Conservation (phyloP, 2,888 invertebrate genomes). For the Nemotelus nigrinus region DNA sequence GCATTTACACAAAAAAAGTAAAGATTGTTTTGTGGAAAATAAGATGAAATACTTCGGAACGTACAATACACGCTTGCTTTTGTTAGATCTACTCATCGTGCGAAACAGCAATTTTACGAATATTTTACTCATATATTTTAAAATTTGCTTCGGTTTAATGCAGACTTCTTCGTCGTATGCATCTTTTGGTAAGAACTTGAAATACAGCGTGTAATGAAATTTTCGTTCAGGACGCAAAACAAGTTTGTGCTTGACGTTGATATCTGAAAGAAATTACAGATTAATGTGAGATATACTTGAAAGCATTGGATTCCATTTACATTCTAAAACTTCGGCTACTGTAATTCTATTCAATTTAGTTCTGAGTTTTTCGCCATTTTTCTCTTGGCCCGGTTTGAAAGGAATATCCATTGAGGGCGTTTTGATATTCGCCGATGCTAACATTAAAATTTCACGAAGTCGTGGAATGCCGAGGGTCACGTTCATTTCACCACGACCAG, state of each 20-base stretch:
- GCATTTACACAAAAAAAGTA: too few relatives aligned
- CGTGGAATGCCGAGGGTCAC: slow-evolving; percentile 99
- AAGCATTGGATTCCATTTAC: slow-evolving; percentile 53
- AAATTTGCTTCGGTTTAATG: slow-evolving; percentile 75
- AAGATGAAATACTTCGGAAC: slow-evolving; percentile 40
- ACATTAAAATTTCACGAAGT: slow-evolving; percentile 95
- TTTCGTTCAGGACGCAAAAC: slow-evolving; percentile 68
- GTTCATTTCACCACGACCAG: slow-evolving; percentile 99
- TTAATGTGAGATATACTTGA: neutral
- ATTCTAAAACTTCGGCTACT: slow-evolving; percentile 81
- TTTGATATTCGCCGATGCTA: slow-evolving; percentile 90
- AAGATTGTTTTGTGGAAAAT: too few relatives aligned
- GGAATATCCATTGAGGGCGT: slow-evolving; percentile 98
- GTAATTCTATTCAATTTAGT: slow-evolving; percentile 81
- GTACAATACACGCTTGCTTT: slow-evolving; percentile 64
- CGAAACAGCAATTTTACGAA: slow-evolving; percentile 77
- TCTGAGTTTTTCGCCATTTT: slow-evolving; percentile 74
- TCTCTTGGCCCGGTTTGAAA: slow-evolving; percentile 69
- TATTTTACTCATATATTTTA: slow-evolving; percentile 77
- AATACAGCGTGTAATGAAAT: slow-evolving; percentile 74
- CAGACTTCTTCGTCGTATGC: slow-evolving; percentile 79
- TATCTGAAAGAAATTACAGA: slow-evolving; percentile 54
- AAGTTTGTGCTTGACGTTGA: slow-evolving; percentile 63
- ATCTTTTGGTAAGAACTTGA: slow-evolving; percentile 78
- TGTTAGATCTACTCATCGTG: slow-evolving; percentile 70